Evolutionary conservation across 2,888 invertebrate genomes (phyloP).

Genomic region (Caenorhabditis drosophilae): DNA sequence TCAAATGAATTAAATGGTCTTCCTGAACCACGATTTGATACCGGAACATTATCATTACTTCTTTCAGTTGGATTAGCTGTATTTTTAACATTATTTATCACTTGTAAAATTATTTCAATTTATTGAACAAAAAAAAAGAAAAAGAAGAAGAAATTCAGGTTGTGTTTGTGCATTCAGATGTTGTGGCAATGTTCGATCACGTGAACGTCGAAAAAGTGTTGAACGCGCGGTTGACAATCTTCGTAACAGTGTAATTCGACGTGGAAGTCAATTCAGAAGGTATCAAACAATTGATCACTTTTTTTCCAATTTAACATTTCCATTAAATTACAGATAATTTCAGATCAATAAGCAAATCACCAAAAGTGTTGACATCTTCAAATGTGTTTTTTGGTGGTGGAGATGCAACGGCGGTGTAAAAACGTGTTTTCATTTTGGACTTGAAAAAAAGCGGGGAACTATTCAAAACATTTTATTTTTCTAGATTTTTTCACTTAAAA

Average conservation of each 20-base stretch:
- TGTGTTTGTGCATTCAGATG: slow-evolving; percentile 69
- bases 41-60: slow-evolving; percentile 64
- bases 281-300: slow-evolving; percentile 2
- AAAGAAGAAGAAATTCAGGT: slow-evolving; percentile 42
- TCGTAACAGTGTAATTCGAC: slow-evolving; percentile 50
- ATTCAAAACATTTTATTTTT: too few species aligned
- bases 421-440: not conserved
- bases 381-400: slow-evolving; percentile 51
- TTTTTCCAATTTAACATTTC: slow-evolving; percentile 1
- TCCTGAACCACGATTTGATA: slow-evolving; percentile 57
- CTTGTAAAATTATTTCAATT: slow-evolving; percentile 47
- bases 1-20: slow-evolving; percentile 62
- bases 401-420: slow-evolving; percentile 63
- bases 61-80: slow-evolving; percentile 65
- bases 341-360: slow-evolving; percentile 60
- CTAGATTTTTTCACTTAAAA: not conserved
- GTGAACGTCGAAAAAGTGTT: slow-evolving; percentile 46
- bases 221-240: slow-evolving; percentile 55
- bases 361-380: slow-evolving; percentile 56
- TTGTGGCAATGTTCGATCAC: slow-evolving; percentile 62
- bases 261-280: slow-evolving; percentile 57
- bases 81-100: slow-evolving; percentile 61
- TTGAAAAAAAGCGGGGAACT: too few species aligned
- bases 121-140: slow-evolving; percentile 1
- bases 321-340: slow-evolving; percentile 3